phyloP scores from a whole-genome alignment of 2,797 vertebrate species.

The Coluber constrictor region DNA sequence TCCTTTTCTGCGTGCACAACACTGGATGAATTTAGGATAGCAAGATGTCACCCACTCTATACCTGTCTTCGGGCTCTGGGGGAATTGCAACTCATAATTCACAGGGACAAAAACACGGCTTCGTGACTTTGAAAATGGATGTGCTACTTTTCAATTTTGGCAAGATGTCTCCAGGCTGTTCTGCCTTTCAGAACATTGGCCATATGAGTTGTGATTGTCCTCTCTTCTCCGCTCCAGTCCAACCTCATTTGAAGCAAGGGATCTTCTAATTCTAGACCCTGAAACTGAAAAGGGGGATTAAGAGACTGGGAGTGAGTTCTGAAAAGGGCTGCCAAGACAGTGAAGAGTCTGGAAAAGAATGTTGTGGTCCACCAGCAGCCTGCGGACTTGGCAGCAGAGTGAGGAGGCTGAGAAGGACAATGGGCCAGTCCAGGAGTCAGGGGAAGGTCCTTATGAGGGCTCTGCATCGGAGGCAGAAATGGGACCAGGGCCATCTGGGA shows the following conservation, averaged over 20 bases:
- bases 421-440: no score
- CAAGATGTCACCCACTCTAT: neutral
- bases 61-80: neutral
- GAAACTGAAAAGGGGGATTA: neutral
- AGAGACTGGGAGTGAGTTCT: neutral
- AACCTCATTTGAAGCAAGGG: neutral
- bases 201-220: neutral
- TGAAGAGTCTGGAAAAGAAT: neutral
- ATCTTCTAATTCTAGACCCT: neutral
- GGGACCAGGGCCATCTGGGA: no score
- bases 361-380: no score
- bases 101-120: neutral
- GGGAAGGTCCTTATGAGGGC: no score
- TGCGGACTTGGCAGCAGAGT: no score
- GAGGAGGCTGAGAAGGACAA: no score
- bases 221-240: neutral
- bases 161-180: neutral
- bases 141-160: neutral
- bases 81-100: conserved; percentile 4
- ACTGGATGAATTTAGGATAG: neutral
- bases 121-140: neutral
- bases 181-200: neutral
- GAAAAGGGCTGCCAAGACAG: neutral
- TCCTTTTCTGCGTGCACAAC: neutral
- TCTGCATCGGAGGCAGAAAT: no score